These are phyloP conservation scores for Deroptyus accipitrinus DNA, from an alignment of 2,113 vertebrate species.

Conservation along the genomic window DNA sequence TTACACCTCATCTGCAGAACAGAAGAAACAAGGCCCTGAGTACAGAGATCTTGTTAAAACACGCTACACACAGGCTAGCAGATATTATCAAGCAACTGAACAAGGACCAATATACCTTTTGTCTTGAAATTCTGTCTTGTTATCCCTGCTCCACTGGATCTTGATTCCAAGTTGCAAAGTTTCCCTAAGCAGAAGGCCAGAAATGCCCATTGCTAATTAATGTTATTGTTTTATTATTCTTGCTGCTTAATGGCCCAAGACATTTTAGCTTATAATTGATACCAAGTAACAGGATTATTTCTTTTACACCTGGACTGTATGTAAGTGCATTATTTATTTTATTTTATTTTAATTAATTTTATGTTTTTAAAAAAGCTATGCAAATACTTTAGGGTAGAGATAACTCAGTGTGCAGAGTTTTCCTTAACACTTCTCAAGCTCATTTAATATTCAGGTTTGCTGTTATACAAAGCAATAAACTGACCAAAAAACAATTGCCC, in stretches of 20 bases:
- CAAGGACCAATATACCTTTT: not conserved
- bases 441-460: not conserved
- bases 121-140: not conserved
- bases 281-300: not conserved
- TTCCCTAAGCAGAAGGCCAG: not conserved
- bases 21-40: slow-evolving; percentile 3
- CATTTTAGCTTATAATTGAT: not conserved
- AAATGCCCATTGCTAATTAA: not conserved
- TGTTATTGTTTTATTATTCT: not conserved
- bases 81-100: slow-evolving; percentile 39
- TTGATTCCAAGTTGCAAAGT: not conserved
- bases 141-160: not conserved
- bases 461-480: not conserved
- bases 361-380: not conserved
- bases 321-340: not conserved
- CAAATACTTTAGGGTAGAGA: not conserved
- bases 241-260: not conserved
- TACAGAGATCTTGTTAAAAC: slow-evolving; percentile 33
- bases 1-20: not conserved
- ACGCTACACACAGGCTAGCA: not conserved
- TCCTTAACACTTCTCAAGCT: not conserved
- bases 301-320: not conserved
- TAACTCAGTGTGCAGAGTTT: not conserved
- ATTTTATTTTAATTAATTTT: not conserved
- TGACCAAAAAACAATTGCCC: not conserved